A percentile compares a stretch with the other conserved stretches of the same genome.
These are phyloP conservation scores for Chondrosia reniformis DNA, from an alignment of 37 sponge, comb jelly and placozoan species.

Conservation along the genomic window DNA sequence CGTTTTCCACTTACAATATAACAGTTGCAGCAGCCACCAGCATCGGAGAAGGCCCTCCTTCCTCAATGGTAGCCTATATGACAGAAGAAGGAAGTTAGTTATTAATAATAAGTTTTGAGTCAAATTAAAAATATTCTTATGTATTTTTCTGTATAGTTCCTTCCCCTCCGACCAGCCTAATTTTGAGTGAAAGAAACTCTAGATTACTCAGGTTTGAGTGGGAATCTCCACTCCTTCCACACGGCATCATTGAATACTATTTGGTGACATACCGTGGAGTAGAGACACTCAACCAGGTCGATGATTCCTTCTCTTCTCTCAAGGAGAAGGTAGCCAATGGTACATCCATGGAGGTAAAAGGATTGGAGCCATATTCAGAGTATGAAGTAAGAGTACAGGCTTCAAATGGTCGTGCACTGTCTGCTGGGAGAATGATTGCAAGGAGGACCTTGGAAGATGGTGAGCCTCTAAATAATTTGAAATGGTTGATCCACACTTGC, in stretches of 20 bases:
- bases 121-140: too few species aligned
- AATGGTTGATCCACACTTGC: too few species aligned
- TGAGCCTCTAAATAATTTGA: too few species aligned
- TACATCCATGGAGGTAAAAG: not conserved
- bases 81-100: too few species aligned
- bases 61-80: too few species aligned
- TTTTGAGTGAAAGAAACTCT: not conserved
- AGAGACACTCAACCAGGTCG: not conserved
- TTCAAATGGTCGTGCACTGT: not conserved
- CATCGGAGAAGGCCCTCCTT: too few species aligned
- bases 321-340: not conserved
- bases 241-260: not conserved
- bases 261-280: not conserved
- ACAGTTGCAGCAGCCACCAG: too few species aligned
- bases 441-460: slow-evolving; percentile 5
- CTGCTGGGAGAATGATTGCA: not conserved
- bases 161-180: not conserved
- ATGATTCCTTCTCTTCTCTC: not conserved
- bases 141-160: not conserved
- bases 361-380: not conserved
- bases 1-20: too few species aligned
- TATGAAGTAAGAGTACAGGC: not conserved
- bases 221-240: not conserved
- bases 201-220: not conserved
- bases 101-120: too few species aligned